Evolutionary conservation across 2,888 invertebrate genomes (phyloP), one percentile per base, ranked within the genome.

Genomic region (Nomada hirtipes): DNA sequence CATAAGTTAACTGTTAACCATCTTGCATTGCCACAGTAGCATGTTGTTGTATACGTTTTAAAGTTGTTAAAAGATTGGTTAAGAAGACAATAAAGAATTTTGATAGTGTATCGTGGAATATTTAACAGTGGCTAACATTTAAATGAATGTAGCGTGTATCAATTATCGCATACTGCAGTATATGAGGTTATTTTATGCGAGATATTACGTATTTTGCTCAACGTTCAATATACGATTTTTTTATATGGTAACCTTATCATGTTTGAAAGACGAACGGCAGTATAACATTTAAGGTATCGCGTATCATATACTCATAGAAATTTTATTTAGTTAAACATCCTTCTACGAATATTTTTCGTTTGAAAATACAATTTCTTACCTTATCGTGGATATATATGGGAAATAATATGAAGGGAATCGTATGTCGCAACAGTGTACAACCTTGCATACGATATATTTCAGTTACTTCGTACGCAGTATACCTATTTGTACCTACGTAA

Each of bases 351-450:
- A 26, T 57, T n/a, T 13, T 42, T 64, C 26, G 7, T 53, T 73
- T 23, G 36, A 0, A 52, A 53, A 11, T 36, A 47, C 47, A 47
- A 29, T 67, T 59, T 59, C 3, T 18, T 15, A 20, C 7, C 64
- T 47, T 4, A n/a, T 65, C 20, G n/a, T 47, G 47, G 7, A 44
- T 15, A n/a, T 4, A 29, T 36, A 36, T 23, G 23, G 2, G 42
- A 10, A 52, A 68, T 36, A 36, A 67, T 42, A 42, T 60, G 29
- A 67, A 20, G 29, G 26, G n/a, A 74, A 68, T 68, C 55, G 3
- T 36, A 23, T 52, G 64, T 69, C 52, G 57, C 50, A 76, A 76
- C 44, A 63, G n/a, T 52, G 18, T 36, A 63, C 42, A 64, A 36
- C 29, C 44, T 76, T 53, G 44, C 65, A 36, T 55, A 20, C 13